Evolutionary conservation across 2,888 invertebrate genomes (phyloP).

Genomic region (Pecten maximus): DNA sequence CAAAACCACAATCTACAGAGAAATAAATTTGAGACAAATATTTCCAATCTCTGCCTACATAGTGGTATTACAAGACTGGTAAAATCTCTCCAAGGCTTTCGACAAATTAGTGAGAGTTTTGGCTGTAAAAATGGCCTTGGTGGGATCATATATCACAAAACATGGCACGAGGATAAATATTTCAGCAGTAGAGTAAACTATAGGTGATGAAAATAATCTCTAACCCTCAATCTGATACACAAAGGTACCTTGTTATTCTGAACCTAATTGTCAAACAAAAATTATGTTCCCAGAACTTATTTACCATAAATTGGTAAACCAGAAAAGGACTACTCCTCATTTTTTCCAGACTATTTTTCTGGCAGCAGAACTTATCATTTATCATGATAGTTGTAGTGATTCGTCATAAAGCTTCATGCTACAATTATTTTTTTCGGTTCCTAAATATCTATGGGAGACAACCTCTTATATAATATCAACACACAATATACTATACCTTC

Average conservation of each 20-base stretch:
- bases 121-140: not conserved
- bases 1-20: not conserved
- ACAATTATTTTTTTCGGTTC: too few relatives aligned
- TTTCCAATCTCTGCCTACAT: not conserved
- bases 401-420: too few relatives aligned
- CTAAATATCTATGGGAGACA: too few relatives aligned
- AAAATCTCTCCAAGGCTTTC: not conserved
- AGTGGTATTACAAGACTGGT: not conserved
- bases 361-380: not conserved
- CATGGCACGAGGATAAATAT: slow-evolving; percentile 3
- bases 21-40: not conserved
- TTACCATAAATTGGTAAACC: not conserved
- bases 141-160: not conserved
- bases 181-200: not conserved
- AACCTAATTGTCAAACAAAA: not conserved
- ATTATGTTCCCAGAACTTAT: not conserved
- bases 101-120: not conserved
- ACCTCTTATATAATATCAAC: not conserved
- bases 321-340: not conserved
- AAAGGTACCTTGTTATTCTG: not conserved
- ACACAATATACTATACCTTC: not conserved
- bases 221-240: not conserved
- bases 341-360: not conserved
- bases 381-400: too few relatives aligned
- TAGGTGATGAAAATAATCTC: not conserved